Base-by-base conservation (phyloP, 2,113 vertebrate genomes). In the Spheniscus mendiculus region DNA sequence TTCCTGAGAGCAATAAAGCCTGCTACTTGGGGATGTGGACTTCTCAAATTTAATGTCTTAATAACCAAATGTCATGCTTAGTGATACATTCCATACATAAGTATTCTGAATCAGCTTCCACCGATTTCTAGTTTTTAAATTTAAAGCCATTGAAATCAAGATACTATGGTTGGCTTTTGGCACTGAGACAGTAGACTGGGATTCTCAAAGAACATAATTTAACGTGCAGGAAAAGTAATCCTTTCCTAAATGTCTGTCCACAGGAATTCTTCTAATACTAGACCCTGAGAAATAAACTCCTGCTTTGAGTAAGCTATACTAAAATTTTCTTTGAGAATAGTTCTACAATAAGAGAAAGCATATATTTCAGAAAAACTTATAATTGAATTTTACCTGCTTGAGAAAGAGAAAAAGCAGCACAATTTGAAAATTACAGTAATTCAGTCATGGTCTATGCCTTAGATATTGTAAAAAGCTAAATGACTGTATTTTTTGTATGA, bases 361-460 rank as follows among this genome's bases (percentile, higher is more conserved):
- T 36, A 1, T 67, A 44, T 89, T 96, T 79, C 42, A 63, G 56
- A 82, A 82, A 89, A 87, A 42, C 8, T 67, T 65, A 7, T 6
- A 58, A 87, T 38, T 81, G 59, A 47, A 81, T 88, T 92, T 95
- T 81, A 62, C 32, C 12, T 78, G 15, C 70, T 73, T 91, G 45
- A 72, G 67, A 96, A 88, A 87, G 30, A 44, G 19, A 36, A 83
- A 61, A 86, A 83, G 55, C 71, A 62, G 50, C 17, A 74, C 45
- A 66, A 11, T 92, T 78, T 84, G 61, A 95, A 95, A 95, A 95
- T 89, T 70, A 55, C 50, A 67, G 80, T 78, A 92, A 87, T 91
- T 93, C 36, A 70, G 27, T 89, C 21, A 15, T 74, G 42, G 20
- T 79, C 65, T 74, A 1, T 84, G 50, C 55, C 17, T 92, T 71